Evolutionary conservation across 2,888 invertebrate species (phyloP), one percentile per base, ranked within the genome.

Genomic region (Epirrhoe alternata): DNA sequence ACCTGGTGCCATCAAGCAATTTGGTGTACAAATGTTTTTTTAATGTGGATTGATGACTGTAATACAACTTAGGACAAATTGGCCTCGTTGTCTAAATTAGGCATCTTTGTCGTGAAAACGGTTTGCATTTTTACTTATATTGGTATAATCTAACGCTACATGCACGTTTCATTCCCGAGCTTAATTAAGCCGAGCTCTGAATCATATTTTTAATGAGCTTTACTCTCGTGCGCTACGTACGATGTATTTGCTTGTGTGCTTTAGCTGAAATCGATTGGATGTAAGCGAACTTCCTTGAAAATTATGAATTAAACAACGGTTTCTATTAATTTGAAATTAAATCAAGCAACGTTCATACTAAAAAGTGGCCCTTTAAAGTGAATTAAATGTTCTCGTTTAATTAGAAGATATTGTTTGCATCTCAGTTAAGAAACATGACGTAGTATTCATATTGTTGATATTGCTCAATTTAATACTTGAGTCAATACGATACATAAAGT

Each of bases 161-260:
- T 85, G 77, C 78, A 82, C 81, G 81, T 85, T 83, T 85, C 80
- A 83, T 81, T 85, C 83, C 80, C 77, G 75, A 74, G 71, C 78
- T 86, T 87, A 86, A 86, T 88, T 87, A 87, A 86, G 83, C 84
- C 77, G 74, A 72, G 72, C 77, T 73, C 72, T 74, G 81, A 83
- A 84, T 83, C 75, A 77, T 76, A 73, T 79, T 80, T 80, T 82
- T 81, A 82, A 83, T 80, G 76, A 80, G 74, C 66, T 71, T 71
- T 65, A 73, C 71, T 69, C 68, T 61, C 67, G 62, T 53, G 42
- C 42, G 35, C 38, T 42, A 42, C 42, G 33, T 42, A 42, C 42
- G 33, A 14, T 47, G 47, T 56, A 6, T 30, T 42, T 56, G 38
- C 42, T 56, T 53, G 38, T 50, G 57, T 57, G 52, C 56, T 68